These are phyloP conservation scores for Perccottus glenii DNA, from an alignment of 2,113 vertebrate species.

Conservation along the genomic window DNA sequence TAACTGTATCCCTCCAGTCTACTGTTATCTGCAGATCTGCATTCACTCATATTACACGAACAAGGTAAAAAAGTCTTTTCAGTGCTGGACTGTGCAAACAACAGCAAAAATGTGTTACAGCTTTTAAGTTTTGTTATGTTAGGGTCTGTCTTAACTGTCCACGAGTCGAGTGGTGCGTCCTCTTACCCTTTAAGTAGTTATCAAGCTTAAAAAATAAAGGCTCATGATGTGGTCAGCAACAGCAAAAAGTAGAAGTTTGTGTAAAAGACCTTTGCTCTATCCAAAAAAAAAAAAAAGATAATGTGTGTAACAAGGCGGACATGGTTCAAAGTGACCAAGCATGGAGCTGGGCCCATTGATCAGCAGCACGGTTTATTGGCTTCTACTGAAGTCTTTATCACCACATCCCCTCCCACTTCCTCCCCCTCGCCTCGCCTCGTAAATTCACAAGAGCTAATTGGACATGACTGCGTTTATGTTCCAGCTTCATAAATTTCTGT, in stretches of 20 bases:
- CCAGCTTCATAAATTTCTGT: slow-evolving; percentile 79
- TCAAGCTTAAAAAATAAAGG: too few species aligned
- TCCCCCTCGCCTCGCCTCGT: slow-evolving; percentile 55
- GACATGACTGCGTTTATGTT: slow-evolving; percentile 79
- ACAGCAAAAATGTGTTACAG: not conserved
- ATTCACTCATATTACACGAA: slow-evolving; percentile 11
- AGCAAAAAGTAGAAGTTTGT: too few species aligned
- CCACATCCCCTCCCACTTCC: slow-evolving; percentile 61
- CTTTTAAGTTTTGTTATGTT: too few species aligned
- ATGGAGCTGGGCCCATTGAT: slow-evolving; percentile 66
- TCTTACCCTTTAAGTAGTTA: too few species aligned
- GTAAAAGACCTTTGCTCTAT: too few species aligned
- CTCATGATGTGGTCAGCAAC: too few species aligned
- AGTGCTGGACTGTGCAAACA: not conserved
- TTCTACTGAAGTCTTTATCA: slow-evolving; percentile 74
- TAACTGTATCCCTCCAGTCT: slow-evolving; percentile 3
- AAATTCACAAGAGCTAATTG: slow-evolving; percentile 77
- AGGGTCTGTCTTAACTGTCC: too few species aligned
- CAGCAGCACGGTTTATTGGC: slow-evolving; percentile 68
- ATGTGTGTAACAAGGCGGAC: too few species aligned
- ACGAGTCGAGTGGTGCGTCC: too few species aligned
- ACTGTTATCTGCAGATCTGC: slow-evolving; percentile 10
- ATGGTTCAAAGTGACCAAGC: slow-evolving; percentile 10
- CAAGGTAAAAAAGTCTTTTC: slow-evolving; percentile 2
- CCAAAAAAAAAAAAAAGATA: too few species aligned